Conservation (phyloP, 2,113 vertebrate genomes). For the Ophthalmolycus amberensis region DNA sequence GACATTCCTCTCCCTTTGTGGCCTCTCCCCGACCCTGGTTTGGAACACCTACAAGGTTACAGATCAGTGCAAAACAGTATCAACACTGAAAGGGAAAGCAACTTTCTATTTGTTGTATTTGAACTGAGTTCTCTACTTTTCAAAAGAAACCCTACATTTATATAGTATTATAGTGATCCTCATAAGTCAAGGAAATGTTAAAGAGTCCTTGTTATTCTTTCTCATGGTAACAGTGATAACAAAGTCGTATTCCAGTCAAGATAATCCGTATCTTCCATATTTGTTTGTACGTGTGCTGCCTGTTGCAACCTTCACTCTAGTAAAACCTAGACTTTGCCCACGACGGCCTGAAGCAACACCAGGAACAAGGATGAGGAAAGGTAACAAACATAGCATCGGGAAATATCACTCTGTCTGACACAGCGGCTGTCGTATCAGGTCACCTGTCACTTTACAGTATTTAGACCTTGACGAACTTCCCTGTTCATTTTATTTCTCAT, state of each 20-base stretch:
- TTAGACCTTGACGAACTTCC: neutral
- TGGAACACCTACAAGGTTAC: conserved; percentile 14
- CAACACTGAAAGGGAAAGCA: neutral
- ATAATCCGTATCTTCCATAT: neutral
- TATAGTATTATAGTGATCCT: neutral
- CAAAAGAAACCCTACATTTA: neutral
- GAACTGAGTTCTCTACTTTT: neutral
- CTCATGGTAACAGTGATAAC: no score
- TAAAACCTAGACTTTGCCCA: conserved; percentile 27
- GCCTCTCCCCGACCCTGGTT: conserved; percentile 33
- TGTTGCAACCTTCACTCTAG: conserved; percentile 8
- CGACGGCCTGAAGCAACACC: neutral
- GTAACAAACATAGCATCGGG: conserved; percentile 4
- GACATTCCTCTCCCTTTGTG: conserved; percentile 53
- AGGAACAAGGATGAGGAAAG: conserved; percentile 60
- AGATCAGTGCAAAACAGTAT: neutral
- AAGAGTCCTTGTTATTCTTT: neutral
- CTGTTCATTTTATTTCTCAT: neutral
- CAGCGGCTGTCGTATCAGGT: accelerated
- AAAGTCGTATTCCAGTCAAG: neutral
- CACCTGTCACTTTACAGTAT: neutral
- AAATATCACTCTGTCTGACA: neutral
- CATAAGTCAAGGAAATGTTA: neutral
- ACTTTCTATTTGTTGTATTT: neutral
- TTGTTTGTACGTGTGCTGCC: neutral